A percentile compares a stretch with the other conserved stretches of the same genome.
Evolutionary conservation across 2,113 vertebrate species (phyloP).

Genomic region (Microcebus jonahi): DNA sequence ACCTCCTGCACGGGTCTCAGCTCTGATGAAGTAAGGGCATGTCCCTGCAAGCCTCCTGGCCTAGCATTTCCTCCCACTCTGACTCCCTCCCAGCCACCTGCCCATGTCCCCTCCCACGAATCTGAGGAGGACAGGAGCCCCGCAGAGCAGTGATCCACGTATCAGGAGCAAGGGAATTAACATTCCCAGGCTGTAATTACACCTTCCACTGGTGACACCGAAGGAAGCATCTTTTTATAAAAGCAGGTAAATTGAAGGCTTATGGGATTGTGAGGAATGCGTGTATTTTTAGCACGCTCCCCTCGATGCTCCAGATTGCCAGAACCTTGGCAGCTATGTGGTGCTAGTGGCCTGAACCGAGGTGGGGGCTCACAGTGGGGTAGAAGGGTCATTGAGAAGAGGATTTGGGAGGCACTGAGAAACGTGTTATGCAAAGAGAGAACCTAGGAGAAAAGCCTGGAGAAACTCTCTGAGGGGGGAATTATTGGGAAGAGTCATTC

Average conservation of each 20-base stretch:
- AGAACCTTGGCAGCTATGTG: background rate
- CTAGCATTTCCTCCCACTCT: background rate
- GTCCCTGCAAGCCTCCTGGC: background rate
- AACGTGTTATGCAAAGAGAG: background rate
- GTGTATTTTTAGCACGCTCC: constrained; percentile 79
- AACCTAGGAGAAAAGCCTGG: background rate
- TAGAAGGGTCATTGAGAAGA: background rate
- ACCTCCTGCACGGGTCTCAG: no score
- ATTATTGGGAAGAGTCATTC: background rate
- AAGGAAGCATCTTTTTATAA: constrained; percentile 84
- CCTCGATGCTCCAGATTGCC: background rate
- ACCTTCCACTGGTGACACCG: constrained; percentile 86
- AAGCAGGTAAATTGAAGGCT: constrained; percentile 88
- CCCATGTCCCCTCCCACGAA: constrained; percentile 10
- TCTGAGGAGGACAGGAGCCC: constrained; percentile 82
- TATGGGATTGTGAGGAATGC: constrained; percentile 74
- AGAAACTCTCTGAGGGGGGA: background rate
- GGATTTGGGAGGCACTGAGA: background rate
- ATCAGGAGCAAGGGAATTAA: constrained; percentile 83
- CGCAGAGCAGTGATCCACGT: constrained; percentile 49
- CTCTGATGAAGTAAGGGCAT: background rate
- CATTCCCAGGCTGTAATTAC: constrained; percentile 87
- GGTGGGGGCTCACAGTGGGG: background rate
- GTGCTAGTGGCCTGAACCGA: constrained; percentile 28
- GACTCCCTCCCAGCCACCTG: constrained; percentile 17